Percentiles rank a stretch among this genome's conserved stretches.
These are phyloP conservation scores for Dynastes hyllus DNA, from an alignment of 2,888 invertebrate species.

Conservation along the genomic window DNA sequence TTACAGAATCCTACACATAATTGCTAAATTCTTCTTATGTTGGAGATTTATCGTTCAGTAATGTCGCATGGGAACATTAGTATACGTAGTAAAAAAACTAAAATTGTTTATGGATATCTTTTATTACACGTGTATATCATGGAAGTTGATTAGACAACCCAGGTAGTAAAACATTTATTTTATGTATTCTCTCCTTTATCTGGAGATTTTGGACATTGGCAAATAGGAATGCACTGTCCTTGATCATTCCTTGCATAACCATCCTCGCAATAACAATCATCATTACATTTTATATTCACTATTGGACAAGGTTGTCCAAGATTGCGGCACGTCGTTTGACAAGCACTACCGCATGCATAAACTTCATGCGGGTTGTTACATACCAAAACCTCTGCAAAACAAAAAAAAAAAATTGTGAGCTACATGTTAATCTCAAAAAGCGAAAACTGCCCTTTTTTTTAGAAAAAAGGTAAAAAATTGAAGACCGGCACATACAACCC, in stretches of 20 bases:
- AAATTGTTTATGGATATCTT: too few relatives aligned
- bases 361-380: conserved; percentile 51
- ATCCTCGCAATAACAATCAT: conserved; percentile 54
- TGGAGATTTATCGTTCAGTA: too few relatives aligned
- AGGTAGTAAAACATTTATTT: too few relatives aligned
- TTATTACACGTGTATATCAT: too few relatives aligned
- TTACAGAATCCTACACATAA: too few relatives aligned
- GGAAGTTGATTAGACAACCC: background rate
- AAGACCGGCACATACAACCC: too few relatives aligned
- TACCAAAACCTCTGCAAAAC: background rate
- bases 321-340: conserved; percentile 53
- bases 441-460: too few relatives aligned
- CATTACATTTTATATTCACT: conserved; percentile 54
- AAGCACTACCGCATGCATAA: conserved; percentile 55
- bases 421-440: too few relatives aligned
- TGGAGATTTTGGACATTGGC: conserved; percentile 42
- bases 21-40: too few relatives aligned
- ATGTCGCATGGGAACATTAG: too few relatives aligned
- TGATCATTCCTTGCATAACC: conserved; percentile 54
- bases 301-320: conserved; percentile 54
- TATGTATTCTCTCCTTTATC: background rate
- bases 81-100: too few relatives aligned
- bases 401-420: too few relatives aligned
- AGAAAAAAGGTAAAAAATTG: background rate
- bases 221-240: conserved; percentile 51